A percentile compares a stretch with the other conserved stretches of the same genome.
phyloP scores from a whole-genome alignment of 1,140 invertebrate species.

The Drosophila navojoa region DNA sequence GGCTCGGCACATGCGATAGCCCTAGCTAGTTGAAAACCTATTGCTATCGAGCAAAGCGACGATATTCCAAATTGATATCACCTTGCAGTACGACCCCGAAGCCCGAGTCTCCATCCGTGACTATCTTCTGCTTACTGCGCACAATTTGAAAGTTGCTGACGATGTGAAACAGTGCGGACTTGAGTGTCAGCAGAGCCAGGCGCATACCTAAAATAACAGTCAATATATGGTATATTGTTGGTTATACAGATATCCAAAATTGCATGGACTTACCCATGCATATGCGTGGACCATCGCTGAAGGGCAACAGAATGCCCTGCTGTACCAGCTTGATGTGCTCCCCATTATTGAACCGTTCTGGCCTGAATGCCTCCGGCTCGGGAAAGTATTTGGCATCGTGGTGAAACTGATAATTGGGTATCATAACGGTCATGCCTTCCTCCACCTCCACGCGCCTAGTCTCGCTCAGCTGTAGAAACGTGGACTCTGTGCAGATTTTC shows the following conservation, averaged over 20 bases:
- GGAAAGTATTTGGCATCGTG: conserved; percentile 88
- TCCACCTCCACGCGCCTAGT: conserved; percentile 46
- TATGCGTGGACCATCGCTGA: conserved; percentile 77
- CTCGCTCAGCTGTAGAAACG: conserved; percentile 48
- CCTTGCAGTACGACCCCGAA: conserved; percentile 65
- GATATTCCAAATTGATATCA: conserved; percentile 59
- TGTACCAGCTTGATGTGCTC: conserved; percentile 53
- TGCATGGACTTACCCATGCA: conserved; percentile 70
- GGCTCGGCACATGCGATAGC: conserved; percentile 5
- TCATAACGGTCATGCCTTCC: conserved; percentile 85
- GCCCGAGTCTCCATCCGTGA: conserved; percentile 48
- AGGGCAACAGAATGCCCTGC: conserved; percentile 66
- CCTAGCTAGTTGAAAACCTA: neutral
- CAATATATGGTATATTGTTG: neutral
- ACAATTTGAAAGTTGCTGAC: conserved; percentile 63
- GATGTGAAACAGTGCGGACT: conserved; percentile 59
- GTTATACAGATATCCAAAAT: neutral
- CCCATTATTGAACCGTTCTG: conserved; percentile 86
- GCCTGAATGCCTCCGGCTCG: conserved; percentile 89
- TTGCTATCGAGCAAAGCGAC: conserved; percentile 44
- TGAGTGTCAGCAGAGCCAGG: conserved; percentile 58
- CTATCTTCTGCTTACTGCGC: conserved; percentile 20
- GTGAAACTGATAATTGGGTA: conserved; percentile 86
- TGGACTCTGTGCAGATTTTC: conserved; percentile 66
- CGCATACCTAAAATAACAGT: conserved; percentile 41